A percentile compares a stretch with the other conserved stretches of the same genome.
Evolutionary conservation across 2,113 vertebrate genomes (phyloP).

Genomic region (Ochotona curzoniae): DNA sequence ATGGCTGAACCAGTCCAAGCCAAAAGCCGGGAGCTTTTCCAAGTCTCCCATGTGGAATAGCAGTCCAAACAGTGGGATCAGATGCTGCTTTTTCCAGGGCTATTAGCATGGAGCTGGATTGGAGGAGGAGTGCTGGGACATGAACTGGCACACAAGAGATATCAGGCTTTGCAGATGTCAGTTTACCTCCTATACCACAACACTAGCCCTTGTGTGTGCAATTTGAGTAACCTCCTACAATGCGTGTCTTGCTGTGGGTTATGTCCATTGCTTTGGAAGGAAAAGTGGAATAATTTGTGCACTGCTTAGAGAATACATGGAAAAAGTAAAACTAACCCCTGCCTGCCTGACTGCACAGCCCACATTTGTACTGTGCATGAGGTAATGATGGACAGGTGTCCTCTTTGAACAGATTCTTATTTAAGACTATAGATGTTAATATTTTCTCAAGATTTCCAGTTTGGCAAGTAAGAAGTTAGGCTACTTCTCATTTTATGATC

Average conservation of each 20-base stretch:
- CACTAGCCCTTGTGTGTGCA: neutral
- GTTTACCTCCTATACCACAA: no score
- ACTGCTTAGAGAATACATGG: neutral
- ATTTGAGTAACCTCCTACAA: constrained; percentile 12
- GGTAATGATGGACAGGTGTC: neutral
- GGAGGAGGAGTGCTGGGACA: no score
- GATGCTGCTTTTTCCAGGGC: no score
- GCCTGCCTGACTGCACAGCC: neutral
- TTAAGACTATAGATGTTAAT: neutral
- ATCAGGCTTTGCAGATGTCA: no score
- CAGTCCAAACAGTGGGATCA: no score
- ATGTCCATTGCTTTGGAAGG: neutral
- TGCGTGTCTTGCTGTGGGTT: constrained; percentile 9
- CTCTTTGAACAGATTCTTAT: constrained; percentile 11
- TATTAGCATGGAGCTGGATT: no score
- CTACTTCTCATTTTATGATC: neutral
- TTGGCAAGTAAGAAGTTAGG: neutral
- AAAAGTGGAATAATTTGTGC: neutral
- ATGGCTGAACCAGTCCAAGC: no score
- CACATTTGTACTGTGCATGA: neutral
- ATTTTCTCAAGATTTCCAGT: constrained; percentile 7
- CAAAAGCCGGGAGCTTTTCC: no score
- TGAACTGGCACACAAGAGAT: no score
- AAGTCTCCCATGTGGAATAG: no score
- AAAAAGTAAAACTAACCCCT: neutral